phyloP scores from a whole-genome alignment of 2,113 vertebrate genomes.

The Muntiacus reevesi region DNA sequence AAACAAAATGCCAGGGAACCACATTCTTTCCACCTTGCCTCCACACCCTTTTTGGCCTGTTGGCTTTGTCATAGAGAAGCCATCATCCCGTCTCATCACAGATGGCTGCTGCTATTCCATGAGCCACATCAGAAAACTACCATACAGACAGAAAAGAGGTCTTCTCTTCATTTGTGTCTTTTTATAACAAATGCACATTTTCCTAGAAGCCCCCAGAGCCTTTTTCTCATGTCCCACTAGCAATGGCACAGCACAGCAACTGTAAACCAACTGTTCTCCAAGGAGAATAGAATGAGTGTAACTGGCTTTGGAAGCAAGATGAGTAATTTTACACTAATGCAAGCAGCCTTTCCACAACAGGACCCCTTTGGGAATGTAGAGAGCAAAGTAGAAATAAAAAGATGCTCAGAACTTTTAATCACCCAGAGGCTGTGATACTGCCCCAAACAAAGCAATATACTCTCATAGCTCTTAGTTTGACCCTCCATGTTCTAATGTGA shows the following conservation, averaged over 20 bases:
- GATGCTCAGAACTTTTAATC: not conserved
- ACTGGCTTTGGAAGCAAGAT: not conserved
- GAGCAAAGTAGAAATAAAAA: not conserved
- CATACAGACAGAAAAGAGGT: not conserved
- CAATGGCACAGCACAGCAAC: not conserved
- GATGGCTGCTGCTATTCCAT: not conserved
- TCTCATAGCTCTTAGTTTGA: not conserved
- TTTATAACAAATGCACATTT: not conserved
- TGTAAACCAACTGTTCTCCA: not conserved
- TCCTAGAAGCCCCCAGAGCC: not conserved
- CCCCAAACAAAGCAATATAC: not conserved
- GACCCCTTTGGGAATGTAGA: not conserved
- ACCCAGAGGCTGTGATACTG: not conserved
- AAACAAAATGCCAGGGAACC: not conserved
- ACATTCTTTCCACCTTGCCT: not conserved
- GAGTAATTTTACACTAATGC: not conserved
- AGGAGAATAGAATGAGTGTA: not conserved
- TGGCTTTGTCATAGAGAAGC: not conserved
- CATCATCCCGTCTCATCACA: not conserved
- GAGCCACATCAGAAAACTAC: not conserved
- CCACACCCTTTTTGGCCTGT: not conserved
- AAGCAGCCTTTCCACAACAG: not conserved
- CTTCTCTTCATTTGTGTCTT: not conserved
- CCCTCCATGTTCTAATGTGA: not conserved
- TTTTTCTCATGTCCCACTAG: not conserved